Base-by-base conservation (phyloP, 1,140 invertebrate genomes). In the Monomorium pharaonis region DNA sequence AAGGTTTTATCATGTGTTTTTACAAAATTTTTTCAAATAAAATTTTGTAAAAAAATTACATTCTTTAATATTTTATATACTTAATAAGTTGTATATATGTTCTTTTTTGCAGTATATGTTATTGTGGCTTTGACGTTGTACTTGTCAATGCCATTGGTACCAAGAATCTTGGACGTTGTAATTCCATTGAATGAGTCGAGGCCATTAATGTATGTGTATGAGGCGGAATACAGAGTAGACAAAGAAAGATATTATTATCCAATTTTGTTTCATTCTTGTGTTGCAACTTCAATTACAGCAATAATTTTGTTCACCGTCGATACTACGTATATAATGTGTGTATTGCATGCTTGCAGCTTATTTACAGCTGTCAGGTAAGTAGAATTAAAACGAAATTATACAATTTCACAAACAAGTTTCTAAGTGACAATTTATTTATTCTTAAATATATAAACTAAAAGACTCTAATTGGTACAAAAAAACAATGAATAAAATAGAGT, bases 141-240 rank as follows among this genome's bases (percentile, higher is more conserved):
- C 51, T 33, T 67, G 30, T 0, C 85, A n/a, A 60, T 78, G 44
- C 74, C 86, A 16, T 33, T 87, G 16, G 33, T 33, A 27, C 83
- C 86, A 27, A 56, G 24, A 44, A 49, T 87, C 44, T 56, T 87
- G 6, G 74, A 87, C n/a, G 12, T 85, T 3, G 30, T 80, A 51
- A 54, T 49, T 24, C 86, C 86, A 33, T 14, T 87, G 9, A 87
- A 87, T 51, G 83, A 78, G n/a, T 85, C 83, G 9, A 67, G 86
- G 37, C 70, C 83, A 33, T 65, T 69, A n/a, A 65, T 44, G 58
- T 47, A 24, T 0, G 14, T 69, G 5, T 72, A 18, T 47, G 7
- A 24, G 18, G 85, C 62, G 2, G 80, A 89, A 27, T 89, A 87
- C 24, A 84, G 44, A 49, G 30, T 90, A 4, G 58, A 89, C 27